Percentiles rank a stretch among this genome's conserved stretches.
These are phyloP conservation scores for Serripes groenlandicus DNA, from an alignment of 2,888 invertebrate genomes.

Conservation along the genomic window DNA sequence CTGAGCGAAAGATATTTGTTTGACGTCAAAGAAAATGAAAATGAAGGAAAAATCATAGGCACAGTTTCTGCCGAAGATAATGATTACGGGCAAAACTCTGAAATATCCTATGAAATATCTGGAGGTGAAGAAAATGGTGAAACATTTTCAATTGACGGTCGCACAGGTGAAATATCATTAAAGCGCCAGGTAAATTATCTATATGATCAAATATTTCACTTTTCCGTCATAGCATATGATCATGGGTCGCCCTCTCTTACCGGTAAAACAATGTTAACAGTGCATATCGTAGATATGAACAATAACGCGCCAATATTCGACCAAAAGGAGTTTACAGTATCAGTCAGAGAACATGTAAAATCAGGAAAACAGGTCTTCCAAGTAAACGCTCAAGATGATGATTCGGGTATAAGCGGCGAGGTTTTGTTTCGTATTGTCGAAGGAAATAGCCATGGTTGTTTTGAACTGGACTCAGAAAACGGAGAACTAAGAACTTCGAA, in stretches of 20 bases:
- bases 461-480: slow-evolving; percentile 57
- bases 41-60: slow-evolving; percentile 43
- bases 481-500: slow-evolving; percentile 68
- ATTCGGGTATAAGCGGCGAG: slow-evolving; percentile 69
- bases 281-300: slow-evolving; percentile 69
- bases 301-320: slow-evolving; percentile 70
- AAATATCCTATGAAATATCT: slow-evolving; percentile 54
- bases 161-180: slow-evolving; percentile 93
- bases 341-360: slow-evolving; percentile 63
- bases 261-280: slow-evolving; percentile 59
- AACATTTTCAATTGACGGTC: slow-evolving; percentile 90
- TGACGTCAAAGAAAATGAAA: slow-evolving; percentile 61
- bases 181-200: slow-evolving; percentile 95
- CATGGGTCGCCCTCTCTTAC: slow-evolving; percentile 78
- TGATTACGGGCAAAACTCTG: slow-evolving; percentile 63
- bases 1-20: slow-evolving; percentile 51
- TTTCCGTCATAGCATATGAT: slow-evolving; percentile 92
- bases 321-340: slow-evolving; percentile 33
- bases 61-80: slow-evolving; percentile 67
- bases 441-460: slow-evolving; percentile 64
- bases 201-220: slow-evolving; percentile 92
- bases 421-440: slow-evolving; percentile 66
- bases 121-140: slow-evolving; percentile 20
- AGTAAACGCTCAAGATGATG: slow-evolving; percentile 72
- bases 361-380: slow-evolving; percentile 51